Base-by-base conservation (phyloP, 2,797 vertebrate genomes). In the Pseudomugil tenellus region DNA sequence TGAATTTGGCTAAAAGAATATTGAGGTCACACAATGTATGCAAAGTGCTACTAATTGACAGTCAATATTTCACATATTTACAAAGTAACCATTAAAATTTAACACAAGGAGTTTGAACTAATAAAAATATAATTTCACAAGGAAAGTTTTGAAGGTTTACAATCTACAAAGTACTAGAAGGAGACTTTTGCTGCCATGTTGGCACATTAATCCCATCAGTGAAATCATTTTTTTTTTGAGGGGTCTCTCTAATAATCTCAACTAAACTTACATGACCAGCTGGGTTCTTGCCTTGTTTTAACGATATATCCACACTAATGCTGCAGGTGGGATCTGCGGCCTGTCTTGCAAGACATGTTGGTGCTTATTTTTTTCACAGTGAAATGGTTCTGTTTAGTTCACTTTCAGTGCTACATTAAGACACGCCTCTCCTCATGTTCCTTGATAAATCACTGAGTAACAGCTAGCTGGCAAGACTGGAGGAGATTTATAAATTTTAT, bases 11-110 rank as follows among this genome's bases (percentile, higher is more conserved):
- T 70, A 77, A 65, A 64, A 59, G 70, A 3, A 77, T 64, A 58
- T 76, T 85, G 34, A 67, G 66, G 63, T 81, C 63, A 76, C 46
- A 81, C 51, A 63, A 34, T 60, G 34, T 82, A 63, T 70, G 32
- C 79, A 83, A 82, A 86, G 71, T 73, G 81, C 69, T 71, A 70
- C 72, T 52, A 67, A 46, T 46, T 51, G 62, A 86, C 79, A 71
- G 56, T 78, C 72, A 77, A 29, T 78, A 77, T 81, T 71, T 84
- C 57, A 87, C 79, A 83, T 92, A 90, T 91, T 79, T 91, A 91
- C 90, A 91, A 54, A 32, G 49, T 51, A 6, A 72, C 3, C 46
- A 58, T 37, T 70, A 77, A 68, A 74, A 84, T 39, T 74, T 83
- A 79, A 67, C 70, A 79, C 59, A 53, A 70, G 46, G 58, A 80